Evolutionary conservation across 2,113 vertebrate genomes (phyloP).

Genomic region (Myanophis thanlyinensis): DNA sequence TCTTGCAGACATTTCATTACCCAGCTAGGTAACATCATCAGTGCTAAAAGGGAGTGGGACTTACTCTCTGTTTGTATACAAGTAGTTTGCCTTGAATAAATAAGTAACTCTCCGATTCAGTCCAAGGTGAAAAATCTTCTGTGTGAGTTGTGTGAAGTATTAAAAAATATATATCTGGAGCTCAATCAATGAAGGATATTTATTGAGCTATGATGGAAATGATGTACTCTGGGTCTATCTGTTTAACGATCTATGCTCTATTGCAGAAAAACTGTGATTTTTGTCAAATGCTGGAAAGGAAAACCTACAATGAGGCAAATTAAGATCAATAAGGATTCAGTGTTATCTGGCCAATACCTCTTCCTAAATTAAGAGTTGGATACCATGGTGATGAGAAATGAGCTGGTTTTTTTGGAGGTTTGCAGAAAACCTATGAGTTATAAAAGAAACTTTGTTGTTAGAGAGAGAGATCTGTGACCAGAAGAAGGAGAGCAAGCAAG

Average conservation of each 20-base stretch:
- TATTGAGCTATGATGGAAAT: not conserved
- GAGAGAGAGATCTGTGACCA: not conserved
- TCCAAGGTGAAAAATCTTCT: not conserved
- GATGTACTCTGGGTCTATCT: not conserved
- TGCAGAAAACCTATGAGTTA: not conserved
- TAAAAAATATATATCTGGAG: not conserved
- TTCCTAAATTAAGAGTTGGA: not conserved
- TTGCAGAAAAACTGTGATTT: not conserved
- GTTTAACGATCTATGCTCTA: not conserved
- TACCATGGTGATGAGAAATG: not conserved
- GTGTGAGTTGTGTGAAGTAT: not conserved
- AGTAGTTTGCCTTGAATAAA: no score
- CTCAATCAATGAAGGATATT: not conserved
- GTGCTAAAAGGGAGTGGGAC: no score
- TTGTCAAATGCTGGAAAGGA: not conserved
- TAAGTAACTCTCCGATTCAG: not conserved
- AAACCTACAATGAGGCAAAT: not conserved
- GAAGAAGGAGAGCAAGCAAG: not conserved
- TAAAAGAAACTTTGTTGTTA: not conserved
- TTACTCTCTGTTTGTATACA: no score
- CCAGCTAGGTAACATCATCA: no score
- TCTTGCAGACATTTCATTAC: no score
- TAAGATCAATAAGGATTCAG: not conserved
- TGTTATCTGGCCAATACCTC: not conserved
- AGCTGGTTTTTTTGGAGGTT: not conserved